Conservation (phyloP, 2,888 invertebrate species). For the Loripinus fragilis region DNA sequence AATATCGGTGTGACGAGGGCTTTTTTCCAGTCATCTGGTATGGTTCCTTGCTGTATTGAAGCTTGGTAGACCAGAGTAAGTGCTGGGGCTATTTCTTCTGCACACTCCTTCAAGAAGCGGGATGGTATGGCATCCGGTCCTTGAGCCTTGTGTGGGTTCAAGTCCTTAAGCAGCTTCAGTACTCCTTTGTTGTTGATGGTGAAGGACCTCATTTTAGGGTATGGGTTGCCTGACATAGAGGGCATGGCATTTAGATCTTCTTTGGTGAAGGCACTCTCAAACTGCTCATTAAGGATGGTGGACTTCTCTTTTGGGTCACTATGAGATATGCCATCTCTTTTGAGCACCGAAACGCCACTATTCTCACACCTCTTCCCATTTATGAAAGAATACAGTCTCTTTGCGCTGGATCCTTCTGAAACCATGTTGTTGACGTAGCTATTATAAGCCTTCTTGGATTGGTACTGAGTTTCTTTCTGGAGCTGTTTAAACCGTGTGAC, state of each 20-base stretch:
- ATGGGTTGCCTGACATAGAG: background rate
- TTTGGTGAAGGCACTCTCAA: too few species aligned
- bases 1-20: constrained; percentile 51
- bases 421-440: constrained; percentile 21
- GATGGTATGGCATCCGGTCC: constrained; percentile 40
- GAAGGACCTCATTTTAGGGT: background rate
- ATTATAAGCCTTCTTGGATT: constrained; percentile 20
- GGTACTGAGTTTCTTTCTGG: constrained; percentile 18
- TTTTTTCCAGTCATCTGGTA: constrained; percentile 47
- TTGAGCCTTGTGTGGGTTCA: constrained; percentile 39
- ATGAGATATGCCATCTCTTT: background rate
- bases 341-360: background rate
- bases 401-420: background rate
- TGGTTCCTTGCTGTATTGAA: constrained; percentile 29
- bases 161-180: constrained; percentile 15
- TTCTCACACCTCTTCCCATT: constrained; percentile 20
- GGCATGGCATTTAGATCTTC: background rate
- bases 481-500: constrained; percentile 11
- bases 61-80: constrained; percentile 38
- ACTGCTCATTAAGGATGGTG: too few species aligned
- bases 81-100: constrained; percentile 32
- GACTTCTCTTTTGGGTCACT: too few species aligned
- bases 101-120: constrained; percentile 34
- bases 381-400: constrained; percentile 29
- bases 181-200: background rate